Evolutionary conservation across 2,113 vertebrate species (phyloP), one percentile per base, ranked within the genome.

Genomic region (Clarias macrocephalus): DNA sequence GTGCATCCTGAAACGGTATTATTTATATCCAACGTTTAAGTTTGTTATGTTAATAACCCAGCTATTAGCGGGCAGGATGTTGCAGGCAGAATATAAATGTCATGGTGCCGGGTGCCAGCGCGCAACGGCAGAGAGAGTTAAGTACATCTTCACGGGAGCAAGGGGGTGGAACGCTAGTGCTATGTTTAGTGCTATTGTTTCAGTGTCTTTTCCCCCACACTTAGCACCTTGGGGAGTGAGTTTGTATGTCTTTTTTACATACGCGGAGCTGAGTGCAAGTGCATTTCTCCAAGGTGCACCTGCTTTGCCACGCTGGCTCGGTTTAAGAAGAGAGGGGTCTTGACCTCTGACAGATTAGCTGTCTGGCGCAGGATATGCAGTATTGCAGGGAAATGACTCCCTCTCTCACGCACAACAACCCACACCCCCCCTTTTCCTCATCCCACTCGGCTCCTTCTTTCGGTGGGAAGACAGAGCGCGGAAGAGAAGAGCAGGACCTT

Each of bases 11-110:
- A 96, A 98, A 97, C 97, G 94, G 96, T 98, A 97, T 99, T 99
- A 99, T 99, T 99, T 99, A 99, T 99, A 98, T 96, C 96, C 97
- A 97, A 96, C 97, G 96, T 98, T 98, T 99, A 98, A 97, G 97
- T 99, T 99, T 99, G 98, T 98, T 98, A 97, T 99, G 97, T 97
- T 99, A 99, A 99, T 99, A 97, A 98, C 97, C 97, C 98, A 96
- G 97, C 97, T 98, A 98, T 97, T 99, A 97, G 96, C 96, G 95
- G 95, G 96, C 96, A 97, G 96, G 97, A 98, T 96, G 97, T 96
- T 96, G 96, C 95, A 94, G 96, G 96, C 96, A 96, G 96, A 96
- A 97, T 96, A 97, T 96, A 96, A 97, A 96, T 96, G 95, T 94
- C 96, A 96, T 94, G 94, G 95, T 95, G 96, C 96, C 95, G 95